Percentiles rank a stretch among this genome's conserved stretches.
Evolutionary conservation across 2,888 invertebrate species (phyloP).

Genomic region (Drosophila tanythrix): DNA sequence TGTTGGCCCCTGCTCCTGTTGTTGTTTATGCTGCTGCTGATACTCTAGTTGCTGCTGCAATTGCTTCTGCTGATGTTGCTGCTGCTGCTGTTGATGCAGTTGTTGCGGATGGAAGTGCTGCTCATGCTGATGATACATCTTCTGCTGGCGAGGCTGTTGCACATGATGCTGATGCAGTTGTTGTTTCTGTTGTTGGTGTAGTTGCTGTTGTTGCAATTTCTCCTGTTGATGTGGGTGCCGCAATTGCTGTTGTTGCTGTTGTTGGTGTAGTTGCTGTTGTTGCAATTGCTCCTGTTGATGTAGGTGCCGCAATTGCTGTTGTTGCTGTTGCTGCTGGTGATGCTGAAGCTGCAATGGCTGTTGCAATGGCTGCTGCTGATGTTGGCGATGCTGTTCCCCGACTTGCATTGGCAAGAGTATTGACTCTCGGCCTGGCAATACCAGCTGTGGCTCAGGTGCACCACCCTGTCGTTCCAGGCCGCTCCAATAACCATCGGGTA

Average conservation of each 20-base stretch:
- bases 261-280: neutral
- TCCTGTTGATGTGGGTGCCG: neutral
- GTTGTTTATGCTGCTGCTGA: neutral
- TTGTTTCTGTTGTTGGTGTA: neutral
- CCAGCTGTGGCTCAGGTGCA: neutral
- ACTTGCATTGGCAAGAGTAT: neutral
- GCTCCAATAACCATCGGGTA: neutral
- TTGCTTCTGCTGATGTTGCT: neutral
- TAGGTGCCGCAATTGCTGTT: neutral
- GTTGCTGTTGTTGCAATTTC: neutral
- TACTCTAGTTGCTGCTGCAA: neutral
- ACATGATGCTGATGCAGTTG: too few species aligned
- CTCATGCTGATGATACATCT: neutral
- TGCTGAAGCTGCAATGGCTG: neutral
- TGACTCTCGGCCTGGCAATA: neutral
- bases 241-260: neutral
- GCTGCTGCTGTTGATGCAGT: neutral
- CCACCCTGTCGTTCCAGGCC: neutral
- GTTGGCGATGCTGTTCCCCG: neutral
- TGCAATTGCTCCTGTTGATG: too few species aligned
- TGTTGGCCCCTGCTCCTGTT: neutral
- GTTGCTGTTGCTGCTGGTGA: neutral
- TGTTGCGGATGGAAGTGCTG: neutral
- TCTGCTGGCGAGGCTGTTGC: too few species aligned
- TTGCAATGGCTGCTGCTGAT: conserved; percentile 1